phyloP scores from a whole-genome alignment of 1,140 invertebrate species.

The Conus betulinus region DNA sequence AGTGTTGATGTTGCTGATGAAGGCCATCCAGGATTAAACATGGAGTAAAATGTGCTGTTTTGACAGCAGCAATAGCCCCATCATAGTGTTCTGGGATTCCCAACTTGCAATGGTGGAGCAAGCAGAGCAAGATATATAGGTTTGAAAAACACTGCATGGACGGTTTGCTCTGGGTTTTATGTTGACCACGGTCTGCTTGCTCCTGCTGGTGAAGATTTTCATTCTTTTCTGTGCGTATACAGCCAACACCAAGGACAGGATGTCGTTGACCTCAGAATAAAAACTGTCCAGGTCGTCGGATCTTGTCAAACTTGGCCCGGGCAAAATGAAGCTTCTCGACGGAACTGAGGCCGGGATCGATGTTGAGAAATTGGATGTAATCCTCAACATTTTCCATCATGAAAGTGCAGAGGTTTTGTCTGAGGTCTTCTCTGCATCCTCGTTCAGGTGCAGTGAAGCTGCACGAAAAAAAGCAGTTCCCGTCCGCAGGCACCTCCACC shows the following conservation, averaged over 20 bases:
- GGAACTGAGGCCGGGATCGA: neutral
- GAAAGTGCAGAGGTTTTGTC: neutral
- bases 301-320: constrained; percentile 4
- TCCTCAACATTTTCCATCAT: neutral
- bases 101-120: neutral
- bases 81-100: neutral
- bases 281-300: constrained; percentile 1
- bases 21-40: constrained; percentile 12
- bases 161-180: neutral
- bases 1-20: constrained; percentile 23
- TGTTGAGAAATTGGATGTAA: neutral
- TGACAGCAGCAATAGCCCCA: constrained; percentile 14
- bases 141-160: neutral
- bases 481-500: neutral
- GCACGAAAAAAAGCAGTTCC: neutral
- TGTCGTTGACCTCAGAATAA: neutral
- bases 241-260: neutral
- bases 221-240: neutral
- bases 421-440: constrained; percentile 2
- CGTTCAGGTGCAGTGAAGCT: neutral
- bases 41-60: constrained; percentile 14
- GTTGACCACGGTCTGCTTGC: neutral
- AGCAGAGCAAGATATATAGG: neutral
- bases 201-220: constrained; percentile 4
- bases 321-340: neutral